Percentiles rank a stretch among this genome's conserved stretches.
These are phyloP conservation scores for Halcyon malimbica DNA, from an alignment of 2,113 vertebrate species.

Conservation along the genomic window DNA sequence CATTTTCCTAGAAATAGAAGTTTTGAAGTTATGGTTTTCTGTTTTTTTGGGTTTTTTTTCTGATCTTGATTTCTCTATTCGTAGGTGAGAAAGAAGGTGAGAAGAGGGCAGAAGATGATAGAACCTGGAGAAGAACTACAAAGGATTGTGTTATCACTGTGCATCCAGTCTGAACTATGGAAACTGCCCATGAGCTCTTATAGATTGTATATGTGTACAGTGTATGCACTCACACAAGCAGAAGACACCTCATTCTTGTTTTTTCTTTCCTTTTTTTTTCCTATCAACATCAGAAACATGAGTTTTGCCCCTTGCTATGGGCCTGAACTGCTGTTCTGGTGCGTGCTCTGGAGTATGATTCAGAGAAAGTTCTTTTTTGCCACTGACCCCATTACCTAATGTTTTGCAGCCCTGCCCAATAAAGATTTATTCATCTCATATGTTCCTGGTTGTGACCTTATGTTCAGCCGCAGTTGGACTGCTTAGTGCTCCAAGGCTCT, in stretches of 20 bases:
- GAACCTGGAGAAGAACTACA: background rate
- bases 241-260: background rate
- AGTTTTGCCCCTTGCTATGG: background rate
- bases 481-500: background rate
- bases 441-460: conserved; percentile 62
- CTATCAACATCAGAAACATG: background rate
- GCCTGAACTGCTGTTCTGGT: background rate
- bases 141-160: background rate
- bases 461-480: background rate
- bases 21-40: fast-evolving
- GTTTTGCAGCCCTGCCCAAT: conserved; percentile 52
- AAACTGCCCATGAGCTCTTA: background rate
- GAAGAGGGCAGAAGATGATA: background rate
- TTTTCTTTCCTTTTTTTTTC: background rate
- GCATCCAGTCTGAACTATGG: background rate
- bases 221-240: background rate
- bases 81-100: background rate
- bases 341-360: background rate
- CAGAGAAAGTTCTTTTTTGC: conserved; percentile 35
- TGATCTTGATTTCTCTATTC: background rate
- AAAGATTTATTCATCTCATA: conserved; percentile 55
- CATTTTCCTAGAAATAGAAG: background rate
- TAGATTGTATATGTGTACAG: too few relatives aligned
- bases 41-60: background rate
- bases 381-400: conserved; percentile 59